A percentile compares a stretch with the other conserved stretches of the same genome.
Conservation (phyloP, 2,113 vertebrate species). For the Hydrolagus affinis region DNA sequence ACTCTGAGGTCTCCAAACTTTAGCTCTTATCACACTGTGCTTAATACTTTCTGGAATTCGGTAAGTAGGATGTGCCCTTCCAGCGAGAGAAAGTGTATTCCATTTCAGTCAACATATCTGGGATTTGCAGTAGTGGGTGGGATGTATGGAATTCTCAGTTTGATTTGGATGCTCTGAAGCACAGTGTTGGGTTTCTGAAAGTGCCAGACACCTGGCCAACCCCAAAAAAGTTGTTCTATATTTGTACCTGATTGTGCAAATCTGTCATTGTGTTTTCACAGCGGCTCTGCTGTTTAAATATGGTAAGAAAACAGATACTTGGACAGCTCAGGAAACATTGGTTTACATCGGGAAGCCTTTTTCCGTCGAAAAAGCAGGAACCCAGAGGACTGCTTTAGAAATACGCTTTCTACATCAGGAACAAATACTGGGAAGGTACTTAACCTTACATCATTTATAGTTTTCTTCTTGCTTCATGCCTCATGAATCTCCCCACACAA, state of each 20-base stretch:
- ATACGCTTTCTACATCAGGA: slow-evolving; percentile 86
- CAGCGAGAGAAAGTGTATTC: too few species aligned
- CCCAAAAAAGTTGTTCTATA: too few species aligned
- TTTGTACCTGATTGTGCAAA: background rate
- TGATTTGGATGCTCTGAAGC: background rate
- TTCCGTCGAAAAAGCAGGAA: slow-evolving; percentile 61
- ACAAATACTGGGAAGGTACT: slow-evolving; percentile 73
- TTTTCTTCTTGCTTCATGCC: background rate
- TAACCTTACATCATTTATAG: background rate
- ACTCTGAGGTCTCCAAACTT: too few species aligned
- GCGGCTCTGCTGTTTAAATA: slow-evolving; percentile 82
- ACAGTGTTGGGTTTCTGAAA: too few species aligned
- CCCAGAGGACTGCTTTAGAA: slow-evolving; percentile 75
- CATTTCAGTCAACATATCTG: too few species aligned
- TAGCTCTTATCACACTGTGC: too few species aligned
- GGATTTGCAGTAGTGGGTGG: too few species aligned
- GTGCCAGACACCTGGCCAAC: too few species aligned
- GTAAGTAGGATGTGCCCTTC: too few species aligned
- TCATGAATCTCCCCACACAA: too few species aligned
- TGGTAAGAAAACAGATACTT: slow-evolving; percentile 73
- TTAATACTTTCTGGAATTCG: too few species aligned
- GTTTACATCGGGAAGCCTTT: slow-evolving; percentile 68
- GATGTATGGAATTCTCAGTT: background rate
- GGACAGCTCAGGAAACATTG: slow-evolving; percentile 75
- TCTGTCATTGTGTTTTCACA: slow-evolving; percentile 40